Percentiles rank a stretch among this genome's conserved stretches.
Conservation (phyloP, 2,797 vertebrate species). For the Erethizon dorsatum region DNA sequence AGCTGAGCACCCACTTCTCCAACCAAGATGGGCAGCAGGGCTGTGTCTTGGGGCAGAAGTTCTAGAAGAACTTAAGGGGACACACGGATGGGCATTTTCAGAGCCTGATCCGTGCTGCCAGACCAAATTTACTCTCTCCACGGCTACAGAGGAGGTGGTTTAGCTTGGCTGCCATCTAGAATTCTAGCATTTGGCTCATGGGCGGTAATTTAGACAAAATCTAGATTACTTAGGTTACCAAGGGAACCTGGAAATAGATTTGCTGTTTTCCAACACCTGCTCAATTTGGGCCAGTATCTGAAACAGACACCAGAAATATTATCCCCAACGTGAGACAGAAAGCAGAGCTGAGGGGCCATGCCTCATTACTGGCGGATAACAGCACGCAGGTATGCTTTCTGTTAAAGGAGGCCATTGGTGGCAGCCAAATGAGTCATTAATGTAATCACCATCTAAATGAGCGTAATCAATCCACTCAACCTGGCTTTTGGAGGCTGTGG, state of each 20-base stretch:
- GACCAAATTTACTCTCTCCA: not conserved
- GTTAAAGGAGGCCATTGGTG: slow-evolving; percentile 66
- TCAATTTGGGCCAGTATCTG: slow-evolving; percentile 37
- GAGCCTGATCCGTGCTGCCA: not conserved
- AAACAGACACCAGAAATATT: slow-evolving; percentile 67
- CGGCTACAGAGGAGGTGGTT: not conserved
- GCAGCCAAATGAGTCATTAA: slow-evolving; percentile 73
- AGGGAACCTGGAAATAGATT: slow-evolving; percentile 74
- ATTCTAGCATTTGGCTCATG: slow-evolving; percentile 44
- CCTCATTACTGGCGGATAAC: not conserved
- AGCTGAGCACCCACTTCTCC: not conserved
- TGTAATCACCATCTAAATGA: slow-evolving; percentile 79
- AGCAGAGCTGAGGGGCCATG: slow-evolving; percentile 15
- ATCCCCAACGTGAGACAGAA: not conserved
- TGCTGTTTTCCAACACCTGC: slow-evolving; percentile 61
- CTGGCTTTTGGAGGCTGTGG: slow-evolving; percentile 64
- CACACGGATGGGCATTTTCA: fast-evolving
- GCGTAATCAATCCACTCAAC: slow-evolving; percentile 46
- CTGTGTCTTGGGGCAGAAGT: not conserved
- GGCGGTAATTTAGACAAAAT: not conserved
- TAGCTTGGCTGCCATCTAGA: slow-evolving; percentile 35
- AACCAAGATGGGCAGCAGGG: not conserved
- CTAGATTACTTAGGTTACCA: slow-evolving; percentile 57
- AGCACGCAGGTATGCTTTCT: not conserved
- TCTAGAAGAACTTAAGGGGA: slow-evolving; percentile 33